Conservation (phyloP, 2,888 invertebrate genomes). For the Clitarchus hookeri region DNA sequence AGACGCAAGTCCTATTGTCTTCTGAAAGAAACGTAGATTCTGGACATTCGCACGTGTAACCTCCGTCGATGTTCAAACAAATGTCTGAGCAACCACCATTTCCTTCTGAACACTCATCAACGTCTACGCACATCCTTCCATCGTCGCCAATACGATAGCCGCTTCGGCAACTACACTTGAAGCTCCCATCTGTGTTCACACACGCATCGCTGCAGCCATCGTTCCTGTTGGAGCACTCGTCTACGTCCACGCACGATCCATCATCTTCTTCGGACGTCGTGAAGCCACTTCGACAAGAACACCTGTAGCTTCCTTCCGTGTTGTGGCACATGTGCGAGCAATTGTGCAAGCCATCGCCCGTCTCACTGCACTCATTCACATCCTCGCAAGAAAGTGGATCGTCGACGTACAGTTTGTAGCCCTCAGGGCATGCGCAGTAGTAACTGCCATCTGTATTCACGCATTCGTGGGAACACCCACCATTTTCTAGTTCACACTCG, state of each 20-base stretch:
- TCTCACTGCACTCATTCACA: slow-evolving; percentile 45
- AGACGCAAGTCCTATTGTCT: slow-evolving; percentile 50
- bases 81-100: slow-evolving; percentile 58
- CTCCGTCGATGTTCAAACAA: slow-evolving; percentile 63
- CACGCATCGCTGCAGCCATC: slow-evolving; percentile 61
- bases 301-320: slow-evolving; percentile 50
- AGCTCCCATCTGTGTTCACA: slow-evolving; percentile 54
- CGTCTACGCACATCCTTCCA: slow-evolving; percentile 58
- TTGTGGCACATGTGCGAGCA: slow-evolving; percentile 56
- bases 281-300: slow-evolving; percentile 51
- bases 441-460: slow-evolving; percentile 55
- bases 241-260: slow-evolving; percentile 47
- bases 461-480: slow-evolving; percentile 62
- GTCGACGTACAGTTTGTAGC: slow-evolving; percentile 49
- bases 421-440: slow-evolving; percentile 56
- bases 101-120: slow-evolving; percentile 51
- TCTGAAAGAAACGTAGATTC: slow-evolving; percentile 53
- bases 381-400: slow-evolving; percentile 51
- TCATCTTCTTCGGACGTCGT: slow-evolving; percentile 41
- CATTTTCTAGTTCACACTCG: slow-evolving; percentile 57
- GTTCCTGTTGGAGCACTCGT: slow-evolving; percentile 56
- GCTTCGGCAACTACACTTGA: slow-evolving; percentile 57
- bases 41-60: slow-evolving; percentile 77
- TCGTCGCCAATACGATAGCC: slow-evolving; percentile 49
- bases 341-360: slow-evolving; percentile 50